Percentiles rank a stretch among this genome's conserved stretches.
These are phyloP conservation scores for Cyanoderma ruficeps DNA, from an alignment of 2,113 vertebrate genomes.

Conservation along the genomic window DNA sequence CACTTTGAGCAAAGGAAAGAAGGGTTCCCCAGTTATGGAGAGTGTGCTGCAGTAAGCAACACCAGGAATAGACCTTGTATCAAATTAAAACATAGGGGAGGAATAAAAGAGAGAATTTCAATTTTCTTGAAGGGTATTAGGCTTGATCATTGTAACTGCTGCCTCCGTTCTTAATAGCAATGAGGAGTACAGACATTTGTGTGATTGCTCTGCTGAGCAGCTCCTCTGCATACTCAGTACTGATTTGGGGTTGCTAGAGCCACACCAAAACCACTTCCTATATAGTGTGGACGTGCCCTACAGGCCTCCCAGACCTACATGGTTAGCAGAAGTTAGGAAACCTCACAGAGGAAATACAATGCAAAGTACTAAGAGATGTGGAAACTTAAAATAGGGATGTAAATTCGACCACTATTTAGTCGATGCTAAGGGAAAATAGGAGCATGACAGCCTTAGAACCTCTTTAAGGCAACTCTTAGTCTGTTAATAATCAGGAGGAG, in stretches of 20 bases:
- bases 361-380: not conserved
- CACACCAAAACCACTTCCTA: slow-evolving; percentile 46
- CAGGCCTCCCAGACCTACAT: not conserved
- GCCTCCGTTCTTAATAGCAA: not conserved
- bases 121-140: not conserved
- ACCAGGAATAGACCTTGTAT: not conserved
- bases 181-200: not conserved
- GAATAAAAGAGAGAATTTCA: not conserved
- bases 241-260: not conserved
- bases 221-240: not conserved
- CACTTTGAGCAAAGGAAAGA: not conserved
- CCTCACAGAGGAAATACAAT: not conserved
- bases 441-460: not conserved
- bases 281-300: not conserved
- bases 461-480: not conserved
- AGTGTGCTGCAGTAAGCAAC: not conserved
- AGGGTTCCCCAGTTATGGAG: rapidly evolving
- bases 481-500: not conserved
- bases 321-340: slow-evolving; percentile 37
- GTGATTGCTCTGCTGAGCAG: not conserved
- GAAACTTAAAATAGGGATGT: not conserved
- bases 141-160: not conserved
- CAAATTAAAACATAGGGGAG: not conserved
- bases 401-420: not conserved
- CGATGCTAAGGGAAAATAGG: not conserved